Base-by-base conservation (phyloP, 2,888 invertebrate species). In the Megaustenia siamemsis region DNA sequence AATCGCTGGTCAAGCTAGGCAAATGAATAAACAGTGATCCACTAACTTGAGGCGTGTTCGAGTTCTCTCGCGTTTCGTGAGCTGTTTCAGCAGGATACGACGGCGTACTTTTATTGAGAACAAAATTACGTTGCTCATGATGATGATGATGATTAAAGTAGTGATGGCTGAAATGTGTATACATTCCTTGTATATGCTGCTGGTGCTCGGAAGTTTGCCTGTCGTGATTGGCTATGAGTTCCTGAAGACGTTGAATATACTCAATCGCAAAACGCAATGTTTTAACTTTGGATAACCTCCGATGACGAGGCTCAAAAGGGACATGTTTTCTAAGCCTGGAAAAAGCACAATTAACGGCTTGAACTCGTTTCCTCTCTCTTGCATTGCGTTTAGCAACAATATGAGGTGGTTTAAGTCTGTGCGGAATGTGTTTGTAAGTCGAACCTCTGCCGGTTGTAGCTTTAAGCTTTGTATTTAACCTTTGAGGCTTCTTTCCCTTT, bases 331-430 rank as follows among this genome's bases (percentile, higher is more conserved):
- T 94, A 66, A 96, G 94, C 81, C 95, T 94, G 1, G 94, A 92
- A 93, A 96, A 96, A 56, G 96, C 96, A 84, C 93, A 94, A 93
- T 96, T 96, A 87, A 96, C 96, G 24, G 96, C 96, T 91, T 96
- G 95, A 45, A 96, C 96, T 86, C 96, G 94, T 84, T 95, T 94
- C 89, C 96, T 92, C 93, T 96, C 96, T 77, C 96, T 93, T 10
- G 96, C 96, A 92, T 96, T 96, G 85, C 96, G 90, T 86, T 94
- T 90, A 28, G 95, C 95, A 85, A 96, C 96, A 86, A 95, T 94
- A 91, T 95, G 95, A 35, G 95, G 95, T 21, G 95, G 95, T 90
- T 95, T 95, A 89, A 95, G 95, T 83, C 94, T 93, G 90, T 94
- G 94, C 24, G 93, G 93, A 38, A 93, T 89, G 88, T 93, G 93